Evolutionary conservation across 1,140 invertebrate species (phyloP).

Genomic region (Lithobius niger): DNA sequence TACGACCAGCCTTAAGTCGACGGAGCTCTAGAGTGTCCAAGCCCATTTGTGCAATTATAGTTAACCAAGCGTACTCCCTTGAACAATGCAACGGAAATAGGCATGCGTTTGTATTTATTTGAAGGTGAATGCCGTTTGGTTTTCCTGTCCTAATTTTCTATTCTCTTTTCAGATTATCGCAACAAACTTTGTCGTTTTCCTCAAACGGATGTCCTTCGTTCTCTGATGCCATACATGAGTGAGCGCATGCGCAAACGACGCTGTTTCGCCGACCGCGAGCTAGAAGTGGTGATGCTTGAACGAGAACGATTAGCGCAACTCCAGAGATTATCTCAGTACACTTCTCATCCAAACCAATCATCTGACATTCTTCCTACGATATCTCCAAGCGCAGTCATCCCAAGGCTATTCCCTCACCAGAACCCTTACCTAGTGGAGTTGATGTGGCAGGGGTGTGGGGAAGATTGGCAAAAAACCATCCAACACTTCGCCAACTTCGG

Average conservation of each 20-base stretch:
- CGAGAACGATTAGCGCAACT: constrained; percentile 17
- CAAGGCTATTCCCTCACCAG: background rate
- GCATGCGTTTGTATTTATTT: no score
- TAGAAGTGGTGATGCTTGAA: constrained; percentile 31
- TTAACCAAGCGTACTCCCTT: no score
- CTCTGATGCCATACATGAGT: constrained; percentile 25
- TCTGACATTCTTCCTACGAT: background rate
- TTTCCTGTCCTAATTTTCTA: background rate
- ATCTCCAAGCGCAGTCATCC: background rate
- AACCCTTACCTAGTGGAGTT: background rate
- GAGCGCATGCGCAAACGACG: constrained; percentile 35
- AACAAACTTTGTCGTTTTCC: constrained; percentile 20
- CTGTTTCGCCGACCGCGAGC: constrained; percentile 36
- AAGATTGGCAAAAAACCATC: background rate
- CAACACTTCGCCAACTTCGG: background rate
- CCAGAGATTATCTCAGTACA: background rate
- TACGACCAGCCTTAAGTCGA: no score
- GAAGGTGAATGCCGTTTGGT: no score
- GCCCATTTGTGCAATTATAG: no score
- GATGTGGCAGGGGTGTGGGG: background rate
- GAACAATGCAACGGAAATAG: no score
- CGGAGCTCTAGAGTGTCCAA: no score
- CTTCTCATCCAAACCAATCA: background rate
- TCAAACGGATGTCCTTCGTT: constrained; percentile 21
- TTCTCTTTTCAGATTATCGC: background rate